These are phyloP conservation scores for Shinisaurus crocodilurus DNA, from an alignment of 2,113 vertebrate genomes.

Conservation along the genomic window DNA sequence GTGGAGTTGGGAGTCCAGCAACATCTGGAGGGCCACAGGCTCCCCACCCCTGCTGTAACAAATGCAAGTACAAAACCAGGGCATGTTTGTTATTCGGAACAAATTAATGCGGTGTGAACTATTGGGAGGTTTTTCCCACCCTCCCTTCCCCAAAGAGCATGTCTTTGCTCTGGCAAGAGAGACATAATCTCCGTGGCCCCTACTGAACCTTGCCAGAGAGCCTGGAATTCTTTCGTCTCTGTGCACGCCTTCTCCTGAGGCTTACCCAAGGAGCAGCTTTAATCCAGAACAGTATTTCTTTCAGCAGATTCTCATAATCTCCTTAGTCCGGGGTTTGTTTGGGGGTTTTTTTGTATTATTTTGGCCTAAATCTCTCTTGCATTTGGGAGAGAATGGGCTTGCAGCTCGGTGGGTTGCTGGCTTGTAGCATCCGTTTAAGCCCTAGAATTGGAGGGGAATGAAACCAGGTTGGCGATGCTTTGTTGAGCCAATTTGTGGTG, in stretches of 20 bases:
- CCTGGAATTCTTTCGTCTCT: background rate
- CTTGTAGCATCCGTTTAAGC: rapidly evolving
- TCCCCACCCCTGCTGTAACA: background rate
- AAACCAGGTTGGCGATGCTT: background rate
- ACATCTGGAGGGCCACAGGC: too few relatives aligned
- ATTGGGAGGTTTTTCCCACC: background rate
- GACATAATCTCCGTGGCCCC: background rate
- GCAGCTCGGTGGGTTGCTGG: background rate
- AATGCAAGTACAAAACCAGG: background rate
- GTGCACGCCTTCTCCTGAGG: background rate
- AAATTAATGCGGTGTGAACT: background rate
- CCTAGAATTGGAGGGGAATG: rapidly evolving
- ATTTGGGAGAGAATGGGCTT: background rate
- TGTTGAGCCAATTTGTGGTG: background rate
- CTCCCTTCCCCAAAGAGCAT: background rate
- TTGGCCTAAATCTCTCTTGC: background rate
- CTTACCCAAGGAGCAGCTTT: constrained; percentile 14
- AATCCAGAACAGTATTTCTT: rapidly evolving
- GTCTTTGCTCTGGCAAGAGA: background rate
- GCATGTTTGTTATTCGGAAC: background rate
- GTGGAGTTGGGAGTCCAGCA: too few relatives aligned
- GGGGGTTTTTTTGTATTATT: background rate
- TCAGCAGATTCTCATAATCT: constrained; percentile 21
- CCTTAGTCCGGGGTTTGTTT: background rate
- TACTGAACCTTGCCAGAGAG: background rate